Percentiles rank a stretch among this genome's conserved stretches.
phyloP scores from a whole-genome alignment of 1,140 invertebrate species.

The Drepana arcuata region DNA sequence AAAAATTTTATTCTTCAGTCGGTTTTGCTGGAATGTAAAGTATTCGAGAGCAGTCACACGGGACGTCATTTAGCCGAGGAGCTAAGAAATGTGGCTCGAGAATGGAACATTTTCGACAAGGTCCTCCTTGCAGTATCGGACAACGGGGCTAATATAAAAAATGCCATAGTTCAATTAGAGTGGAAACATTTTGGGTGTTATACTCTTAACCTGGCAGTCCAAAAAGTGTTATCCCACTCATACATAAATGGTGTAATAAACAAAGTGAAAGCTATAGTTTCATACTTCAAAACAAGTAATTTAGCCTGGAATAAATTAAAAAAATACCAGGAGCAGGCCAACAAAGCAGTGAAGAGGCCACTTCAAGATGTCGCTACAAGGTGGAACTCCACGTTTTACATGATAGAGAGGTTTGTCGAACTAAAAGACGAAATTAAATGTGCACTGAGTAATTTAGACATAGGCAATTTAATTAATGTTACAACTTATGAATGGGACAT shows the following conservation, averaged over 20 bases:
- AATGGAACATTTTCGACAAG: slow-evolving; percentile 4
- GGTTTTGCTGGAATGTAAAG: slow-evolving; percentile 1
- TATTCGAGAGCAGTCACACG: too few species aligned
- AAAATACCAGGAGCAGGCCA: slow-evolving; percentile 3
- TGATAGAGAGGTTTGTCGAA: slow-evolving; percentile 2
- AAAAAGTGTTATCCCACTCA: slow-evolving; percentile 2
- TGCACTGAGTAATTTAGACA: slow-evolving; percentile 2
- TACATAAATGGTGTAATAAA: too few species aligned
- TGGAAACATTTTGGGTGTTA: slow-evolving; percentile 6
- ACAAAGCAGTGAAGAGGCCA: not conserved
- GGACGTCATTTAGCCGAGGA: slow-evolving; percentile 1
- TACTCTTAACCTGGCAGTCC: slow-evolving; percentile 3
- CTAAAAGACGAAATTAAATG: slow-evolving; percentile 2
- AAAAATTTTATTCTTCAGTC: slow-evolving; percentile 2
- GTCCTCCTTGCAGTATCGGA: not conserved
- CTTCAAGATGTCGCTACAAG: slow-evolving; percentile 2
- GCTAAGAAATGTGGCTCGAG: not conserved
- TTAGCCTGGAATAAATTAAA: slow-evolving; percentile 2
- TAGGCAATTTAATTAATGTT: not conserved
- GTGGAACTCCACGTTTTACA: slow-evolving; percentile 5
- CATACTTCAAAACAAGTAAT: slow-evolving; percentile 1
- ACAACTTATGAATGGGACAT: slow-evolving; percentile 1
- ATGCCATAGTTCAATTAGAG: not conserved
- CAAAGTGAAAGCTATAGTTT: slow-evolving; percentile 2
- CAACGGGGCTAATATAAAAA: slow-evolving; percentile 4